Conservation (phyloP, 2,888 invertebrate species). For the Dicranocentrus wangi region DNA sequence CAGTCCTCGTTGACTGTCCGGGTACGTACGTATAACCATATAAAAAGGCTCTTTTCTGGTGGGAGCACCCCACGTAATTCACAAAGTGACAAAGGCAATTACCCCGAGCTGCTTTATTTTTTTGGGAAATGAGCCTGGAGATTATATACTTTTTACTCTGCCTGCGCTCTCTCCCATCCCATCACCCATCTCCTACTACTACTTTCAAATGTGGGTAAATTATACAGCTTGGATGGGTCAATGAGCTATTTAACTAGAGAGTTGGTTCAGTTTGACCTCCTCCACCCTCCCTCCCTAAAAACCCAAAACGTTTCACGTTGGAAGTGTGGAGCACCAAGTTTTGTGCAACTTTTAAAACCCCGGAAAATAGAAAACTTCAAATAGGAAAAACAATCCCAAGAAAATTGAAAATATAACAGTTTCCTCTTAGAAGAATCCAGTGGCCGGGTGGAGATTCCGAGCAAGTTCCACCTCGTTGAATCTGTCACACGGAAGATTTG, state of each 20-base stretch:
- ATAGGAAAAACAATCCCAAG: no score
- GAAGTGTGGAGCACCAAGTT: no score
- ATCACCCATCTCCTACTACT: no score
- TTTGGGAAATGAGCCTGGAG: constrained; percentile 13
- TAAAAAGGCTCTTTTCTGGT: no score
- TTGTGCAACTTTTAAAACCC: no score
- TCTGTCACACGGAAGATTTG: constrained; percentile 63
- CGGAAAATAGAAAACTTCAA: no score
- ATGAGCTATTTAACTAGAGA: constrained; percentile 47
- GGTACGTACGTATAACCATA: neutral
- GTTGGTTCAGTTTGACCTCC: constrained; percentile 44
- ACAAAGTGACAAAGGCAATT: constrained; percentile 66
- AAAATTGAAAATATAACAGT: no score
- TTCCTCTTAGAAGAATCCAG: no score
- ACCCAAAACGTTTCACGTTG: no score
- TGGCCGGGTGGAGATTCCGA: no score
- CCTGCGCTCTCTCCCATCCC: neutral
- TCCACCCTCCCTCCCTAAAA: no score
- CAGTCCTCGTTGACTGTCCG: neutral
- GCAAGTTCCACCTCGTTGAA: constrained; percentile 59
- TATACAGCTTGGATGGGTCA: constrained; percentile 33
- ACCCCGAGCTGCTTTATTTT: constrained; percentile 54
- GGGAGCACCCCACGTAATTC: constrained; percentile 31
- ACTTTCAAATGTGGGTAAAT: constrained; percentile 28
- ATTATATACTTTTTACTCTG: constrained; percentile 24